Evolutionary conservation across 2,888 invertebrate species (phyloP).

Genomic region (Drosophila picticornis): DNA sequence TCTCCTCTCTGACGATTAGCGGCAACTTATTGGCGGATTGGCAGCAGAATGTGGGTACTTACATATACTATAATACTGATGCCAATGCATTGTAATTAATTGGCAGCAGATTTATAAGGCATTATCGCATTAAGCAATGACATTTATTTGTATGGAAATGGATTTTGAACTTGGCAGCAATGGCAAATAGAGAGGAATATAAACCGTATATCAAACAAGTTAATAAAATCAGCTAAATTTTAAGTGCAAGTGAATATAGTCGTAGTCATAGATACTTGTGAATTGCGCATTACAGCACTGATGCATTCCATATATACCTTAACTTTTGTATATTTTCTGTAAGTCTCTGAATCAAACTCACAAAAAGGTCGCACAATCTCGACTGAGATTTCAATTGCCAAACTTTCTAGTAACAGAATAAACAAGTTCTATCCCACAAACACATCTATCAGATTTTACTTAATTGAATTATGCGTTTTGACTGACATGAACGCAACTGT

Average conservation of each 20-base stretch:
- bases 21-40: conserved; percentile 70
- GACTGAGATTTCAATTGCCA: not conserved
- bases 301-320: not conserved
- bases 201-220: conserved; percentile 17
- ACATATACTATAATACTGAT: conserved; percentile 25
- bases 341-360: not conserved
- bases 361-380: not conserved
- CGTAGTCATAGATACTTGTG: not conserved
- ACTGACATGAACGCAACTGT: conserved; percentile 65
- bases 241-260: not conserved
- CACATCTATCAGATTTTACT: conserved; percentile 12
- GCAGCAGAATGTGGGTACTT: conserved; percentile 52
- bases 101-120: conserved; percentile 63
- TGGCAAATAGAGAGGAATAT: conserved; percentile 8
- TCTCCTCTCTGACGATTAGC: conserved; percentile 53
- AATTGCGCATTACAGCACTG: too few relatives aligned
- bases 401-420: not conserved
- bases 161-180: conserved; percentile 13
- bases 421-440: not conserved
- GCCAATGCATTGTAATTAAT: conserved; percentile 63
- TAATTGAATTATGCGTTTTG: conserved; percentile 70
- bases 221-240: conserved; percentile 27
- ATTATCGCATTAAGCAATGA: conserved; percentile 58
- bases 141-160: conserved; percentile 40
- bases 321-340: not conserved